Conservation (phyloP, 2,888 invertebrate species). For the Baccha elongata region DNA sequence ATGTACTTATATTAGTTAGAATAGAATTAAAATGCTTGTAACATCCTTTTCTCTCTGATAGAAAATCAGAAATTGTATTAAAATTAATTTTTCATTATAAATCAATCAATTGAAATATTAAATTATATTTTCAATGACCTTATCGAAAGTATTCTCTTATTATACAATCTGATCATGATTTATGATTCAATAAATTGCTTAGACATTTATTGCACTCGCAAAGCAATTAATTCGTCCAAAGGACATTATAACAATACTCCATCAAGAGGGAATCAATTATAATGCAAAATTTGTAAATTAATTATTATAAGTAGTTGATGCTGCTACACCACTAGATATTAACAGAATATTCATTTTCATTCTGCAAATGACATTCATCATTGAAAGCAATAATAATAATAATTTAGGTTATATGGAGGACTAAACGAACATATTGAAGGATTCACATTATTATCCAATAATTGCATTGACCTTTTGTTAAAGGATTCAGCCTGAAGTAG, state of each 20-base stretch:
- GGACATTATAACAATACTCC: slow-evolving; percentile 2
- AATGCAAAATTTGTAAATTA: slow-evolving; percentile 12
- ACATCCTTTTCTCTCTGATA: no score
- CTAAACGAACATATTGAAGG: not conserved
- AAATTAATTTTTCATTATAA: slow-evolving; percentile 11
- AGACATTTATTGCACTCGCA: slow-evolving; percentile 21
- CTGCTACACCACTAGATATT: not conserved
- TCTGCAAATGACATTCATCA: slow-evolving; percentile 5
- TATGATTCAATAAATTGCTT: slow-evolving; percentile 16
- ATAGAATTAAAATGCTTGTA: no score
- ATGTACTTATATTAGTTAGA: no score
- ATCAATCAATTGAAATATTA: slow-evolving; percentile 1
- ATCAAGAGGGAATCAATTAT: not conserved
- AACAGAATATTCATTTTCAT: slow-evolving; percentile 16
- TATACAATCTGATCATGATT: not conserved
- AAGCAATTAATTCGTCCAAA: not conserved
- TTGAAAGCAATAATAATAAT: not conserved
- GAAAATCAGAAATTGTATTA: not conserved
- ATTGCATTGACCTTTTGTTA: slow-evolving; percentile 20
- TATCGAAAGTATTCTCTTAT: not conserved
- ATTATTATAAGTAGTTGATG: slow-evolving; percentile 14
- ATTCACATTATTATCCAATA: not conserved
- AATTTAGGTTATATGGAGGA: not conserved
- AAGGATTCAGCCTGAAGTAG: not conserved
- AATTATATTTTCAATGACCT: not conserved